Evolutionary conservation across 2,113 vertebrate species (phyloP).

Genomic region (Ctenodactylus gundi): DNA sequence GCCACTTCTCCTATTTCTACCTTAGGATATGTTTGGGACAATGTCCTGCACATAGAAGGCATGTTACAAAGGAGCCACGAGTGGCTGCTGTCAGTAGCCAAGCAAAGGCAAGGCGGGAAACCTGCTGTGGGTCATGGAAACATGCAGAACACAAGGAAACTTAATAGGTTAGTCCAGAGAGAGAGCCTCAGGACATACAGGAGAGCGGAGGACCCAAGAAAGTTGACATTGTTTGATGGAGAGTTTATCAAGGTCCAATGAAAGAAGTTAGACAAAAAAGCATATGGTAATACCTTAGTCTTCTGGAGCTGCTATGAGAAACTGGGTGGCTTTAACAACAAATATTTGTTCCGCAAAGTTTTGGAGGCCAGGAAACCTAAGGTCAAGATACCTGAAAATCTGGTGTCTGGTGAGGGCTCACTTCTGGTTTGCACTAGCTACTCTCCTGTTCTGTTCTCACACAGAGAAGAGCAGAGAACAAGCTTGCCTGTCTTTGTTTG

Average conservation of each 20-base stretch:
- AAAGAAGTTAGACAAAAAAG: neutral
- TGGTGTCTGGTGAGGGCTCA: neutral
- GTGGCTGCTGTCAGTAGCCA: neutral
- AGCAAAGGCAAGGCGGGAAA: neutral
- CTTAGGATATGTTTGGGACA: neutral
- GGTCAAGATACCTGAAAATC: neutral
- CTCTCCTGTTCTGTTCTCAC: neutral
- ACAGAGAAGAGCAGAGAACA: neutral
- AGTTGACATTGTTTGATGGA: neutral
- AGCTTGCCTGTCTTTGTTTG: neutral
- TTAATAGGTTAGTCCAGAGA: neutral
- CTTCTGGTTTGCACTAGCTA: neutral
- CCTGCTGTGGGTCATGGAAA: neutral
- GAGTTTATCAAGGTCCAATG: neutral
- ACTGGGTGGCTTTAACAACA: neutral
- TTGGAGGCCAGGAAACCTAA: neutral
- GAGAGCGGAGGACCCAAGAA: rapidly evolving
- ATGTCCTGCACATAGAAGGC: neutral
- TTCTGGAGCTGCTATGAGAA: neutral
- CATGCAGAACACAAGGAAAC: neutral
- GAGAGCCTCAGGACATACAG: neutral
- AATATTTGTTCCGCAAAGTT: neutral
- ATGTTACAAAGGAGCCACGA: neutral
- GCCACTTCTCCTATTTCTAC: too few species aligned
- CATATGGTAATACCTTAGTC: neutral